phyloP scores from a whole-genome alignment of 1,140 invertebrate genomes.

The Hypsibius dujardini region DNA sequence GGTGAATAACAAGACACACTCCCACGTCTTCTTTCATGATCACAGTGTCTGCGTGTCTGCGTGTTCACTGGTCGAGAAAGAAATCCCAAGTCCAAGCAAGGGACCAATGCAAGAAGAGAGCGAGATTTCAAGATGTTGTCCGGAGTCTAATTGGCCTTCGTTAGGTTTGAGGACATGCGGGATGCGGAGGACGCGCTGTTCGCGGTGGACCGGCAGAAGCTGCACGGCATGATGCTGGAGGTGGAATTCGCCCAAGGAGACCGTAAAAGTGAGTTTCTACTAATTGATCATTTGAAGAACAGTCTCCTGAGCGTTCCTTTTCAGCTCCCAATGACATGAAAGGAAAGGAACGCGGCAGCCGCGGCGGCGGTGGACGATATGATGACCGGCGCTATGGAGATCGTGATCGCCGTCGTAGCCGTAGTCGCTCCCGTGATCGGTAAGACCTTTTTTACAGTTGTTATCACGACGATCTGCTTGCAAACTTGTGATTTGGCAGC shows the following conservation, averaged over 20 bases:
- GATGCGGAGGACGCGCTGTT: constrained; percentile 41
- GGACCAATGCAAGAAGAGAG: neutral
- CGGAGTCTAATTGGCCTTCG: neutral
- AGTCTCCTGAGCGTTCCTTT: neutral
- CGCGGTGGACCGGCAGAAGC: constrained; percentile 33
- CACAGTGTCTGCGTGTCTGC: too few species aligned
- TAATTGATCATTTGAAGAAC: neutral
- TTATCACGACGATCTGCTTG: neutral
- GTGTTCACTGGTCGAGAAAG: too few species aligned
- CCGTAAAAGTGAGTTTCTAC: constrained; percentile 36
- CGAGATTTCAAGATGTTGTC: neutral
- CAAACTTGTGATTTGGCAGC: neutral
- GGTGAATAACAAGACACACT: too few species aligned
- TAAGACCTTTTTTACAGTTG: neutral
- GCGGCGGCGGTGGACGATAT: neutral
- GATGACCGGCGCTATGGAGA: neutral
- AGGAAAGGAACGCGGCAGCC: neutral
- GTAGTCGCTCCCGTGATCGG: neutral
- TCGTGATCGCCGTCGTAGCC: neutral
- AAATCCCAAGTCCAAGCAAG: too few species aligned
- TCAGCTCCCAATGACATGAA: constrained; percentile 1
- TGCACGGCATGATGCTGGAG: constrained; percentile 36
- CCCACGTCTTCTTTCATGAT: too few species aligned
- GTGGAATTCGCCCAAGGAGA: constrained; percentile 42
- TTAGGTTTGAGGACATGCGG: constrained; percentile 37